These are phyloP conservation scores for Oscheius sp. DNA, from an alignment of 1,140 invertebrate species.

Conservation along the genomic window DNA sequence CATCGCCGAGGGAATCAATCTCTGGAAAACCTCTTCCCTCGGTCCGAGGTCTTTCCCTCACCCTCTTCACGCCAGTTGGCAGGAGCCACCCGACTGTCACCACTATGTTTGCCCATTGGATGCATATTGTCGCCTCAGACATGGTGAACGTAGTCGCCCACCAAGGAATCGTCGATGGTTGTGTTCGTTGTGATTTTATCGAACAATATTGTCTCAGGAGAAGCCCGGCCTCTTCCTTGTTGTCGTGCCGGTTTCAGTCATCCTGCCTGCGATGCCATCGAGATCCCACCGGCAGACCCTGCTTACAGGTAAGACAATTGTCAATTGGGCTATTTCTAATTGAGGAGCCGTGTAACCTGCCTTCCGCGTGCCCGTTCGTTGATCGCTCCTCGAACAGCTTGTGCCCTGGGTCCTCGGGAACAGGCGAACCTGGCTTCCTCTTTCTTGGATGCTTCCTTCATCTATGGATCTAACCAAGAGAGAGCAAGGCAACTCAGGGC, in stretches of 20 bases:
- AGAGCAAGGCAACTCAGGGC: constrained; percentile 65
- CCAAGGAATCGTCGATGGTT: constrained; percentile 34
- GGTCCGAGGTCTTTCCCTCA: constrained; percentile 31
- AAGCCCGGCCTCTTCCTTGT: constrained; percentile 38
- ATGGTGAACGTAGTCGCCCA: constrained; percentile 33
- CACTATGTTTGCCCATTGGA: constrained; percentile 40
- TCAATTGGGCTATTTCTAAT: neutral
- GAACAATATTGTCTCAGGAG: constrained; percentile 1
- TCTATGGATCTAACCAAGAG: constrained; percentile 75
- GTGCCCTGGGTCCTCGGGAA: constrained; percentile 73
- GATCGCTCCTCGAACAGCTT: constrained; percentile 46
- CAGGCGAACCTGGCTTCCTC: constrained; percentile 90
- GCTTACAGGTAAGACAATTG: constrained; percentile 16
- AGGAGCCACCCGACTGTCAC: constrained; percentile 33
- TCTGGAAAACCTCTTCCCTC: constrained; percentile 32
- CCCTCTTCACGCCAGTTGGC: constrained; percentile 30
- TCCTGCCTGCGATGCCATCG: constrained; percentile 55
- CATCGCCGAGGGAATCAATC: constrained; percentile 14
- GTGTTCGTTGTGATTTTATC: neutral
- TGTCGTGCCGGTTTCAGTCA: constrained; percentile 52
- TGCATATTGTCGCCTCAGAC: constrained; percentile 42
- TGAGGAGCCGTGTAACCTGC: constrained; percentile 39
- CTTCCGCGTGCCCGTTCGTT: constrained; percentile 53
- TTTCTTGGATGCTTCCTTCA: constrained; percentile 78
- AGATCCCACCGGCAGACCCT: constrained; percentile 46